Conservation (phyloP, 2,113 vertebrate genomes). For the Cheilinus undulatus region DNA sequence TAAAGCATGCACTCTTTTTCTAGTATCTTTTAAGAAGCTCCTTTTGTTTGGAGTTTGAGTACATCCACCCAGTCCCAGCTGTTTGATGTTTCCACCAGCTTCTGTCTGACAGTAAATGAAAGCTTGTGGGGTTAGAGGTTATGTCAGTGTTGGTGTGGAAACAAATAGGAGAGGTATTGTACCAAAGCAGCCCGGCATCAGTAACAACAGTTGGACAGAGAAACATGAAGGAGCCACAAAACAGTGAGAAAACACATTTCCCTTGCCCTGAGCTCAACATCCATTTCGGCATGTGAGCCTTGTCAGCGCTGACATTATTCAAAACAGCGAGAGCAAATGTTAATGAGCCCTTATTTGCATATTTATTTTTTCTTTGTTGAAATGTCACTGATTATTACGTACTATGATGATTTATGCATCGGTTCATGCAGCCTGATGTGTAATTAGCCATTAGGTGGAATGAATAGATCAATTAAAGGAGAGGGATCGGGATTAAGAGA, state of each 20-base stretch:
- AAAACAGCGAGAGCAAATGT: constrained; percentile 99
- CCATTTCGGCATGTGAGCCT: constrained; percentile 93
- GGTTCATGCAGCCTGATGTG: constrained; percentile 98
- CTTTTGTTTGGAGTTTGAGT: constrained; percentile 52
- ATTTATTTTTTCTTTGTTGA: constrained; percentile 99
- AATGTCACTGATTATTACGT: constrained; percentile 99
- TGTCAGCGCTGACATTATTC: constrained; percentile 99
- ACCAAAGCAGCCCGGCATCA: constrained; percentile 67
- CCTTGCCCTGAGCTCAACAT: constrained; percentile 93
- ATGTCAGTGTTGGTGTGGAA: constrained; percentile 61
- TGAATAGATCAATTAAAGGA: constrained; percentile 99
- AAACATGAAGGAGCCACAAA: constrained; percentile 87
- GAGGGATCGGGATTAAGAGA: constrained; percentile 91
- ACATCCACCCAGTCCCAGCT: constrained; percentile 38
- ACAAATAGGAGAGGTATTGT: constrained; percentile 66
- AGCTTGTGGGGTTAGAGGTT: constrained; percentile 74
- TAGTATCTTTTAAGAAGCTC: too few relatives aligned
- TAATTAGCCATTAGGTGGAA: constrained; percentile 99
- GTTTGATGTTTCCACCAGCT: constrained; percentile 65
- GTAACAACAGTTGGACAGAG: constrained; percentile 86
- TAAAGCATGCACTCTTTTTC: neutral
- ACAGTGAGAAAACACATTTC: constrained; percentile 85
- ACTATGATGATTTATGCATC: constrained; percentile 99
- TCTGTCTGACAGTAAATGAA: constrained; percentile 80
- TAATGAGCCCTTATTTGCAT: constrained; percentile 99